Conservation (phyloP, 2,797 vertebrate species). For the Corythornis leucogaster region DNA sequence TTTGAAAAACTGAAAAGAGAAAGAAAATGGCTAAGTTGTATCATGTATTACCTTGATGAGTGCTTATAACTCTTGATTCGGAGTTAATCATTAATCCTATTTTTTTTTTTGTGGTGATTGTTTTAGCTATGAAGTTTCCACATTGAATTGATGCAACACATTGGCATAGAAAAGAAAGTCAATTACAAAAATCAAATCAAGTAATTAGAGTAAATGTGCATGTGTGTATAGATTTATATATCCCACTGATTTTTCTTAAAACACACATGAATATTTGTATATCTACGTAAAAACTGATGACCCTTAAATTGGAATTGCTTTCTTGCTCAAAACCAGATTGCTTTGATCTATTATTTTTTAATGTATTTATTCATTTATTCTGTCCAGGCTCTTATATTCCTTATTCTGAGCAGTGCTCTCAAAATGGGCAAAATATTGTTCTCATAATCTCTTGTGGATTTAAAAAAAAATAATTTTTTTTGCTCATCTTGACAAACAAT, state of each 20-base stretch:
- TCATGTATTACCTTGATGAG: conserved; percentile 79
- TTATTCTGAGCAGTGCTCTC: conserved; percentile 7
- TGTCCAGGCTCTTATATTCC: conserved; percentile 19
- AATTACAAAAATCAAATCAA: conserved; percentile 69
- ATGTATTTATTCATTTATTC: conserved; percentile 68
- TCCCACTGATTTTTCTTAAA: conserved; percentile 33
- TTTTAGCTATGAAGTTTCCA: conserved; percentile 44
- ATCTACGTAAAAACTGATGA: conserved; percentile 35
- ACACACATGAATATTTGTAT: conserved; percentile 33
- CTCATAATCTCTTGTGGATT: conserved; percentile 24
- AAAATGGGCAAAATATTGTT: conserved; percentile 25
- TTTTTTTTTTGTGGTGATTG: conserved; percentile 62
- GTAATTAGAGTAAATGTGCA: conserved; percentile 29
- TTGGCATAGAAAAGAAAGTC: conserved; percentile 48
- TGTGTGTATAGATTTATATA: neutral
- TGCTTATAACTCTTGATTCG: conserved; percentile 76
- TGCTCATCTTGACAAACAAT: conserved; percentile 28
- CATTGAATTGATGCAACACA: conserved; percentile 43
- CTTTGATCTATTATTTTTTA: conserved; percentile 62
- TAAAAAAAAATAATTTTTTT: neutral
- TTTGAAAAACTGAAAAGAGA: conserved; percentile 76
- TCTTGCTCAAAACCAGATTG: conserved; percentile 36
- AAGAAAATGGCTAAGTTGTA: conserved; percentile 79
- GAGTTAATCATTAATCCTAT: conserved; percentile 76
- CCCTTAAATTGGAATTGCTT: conserved; percentile 49